Base-by-base conservation (phyloP, 2,797 vertebrate species). In the Amblyraja radiata region DNA sequence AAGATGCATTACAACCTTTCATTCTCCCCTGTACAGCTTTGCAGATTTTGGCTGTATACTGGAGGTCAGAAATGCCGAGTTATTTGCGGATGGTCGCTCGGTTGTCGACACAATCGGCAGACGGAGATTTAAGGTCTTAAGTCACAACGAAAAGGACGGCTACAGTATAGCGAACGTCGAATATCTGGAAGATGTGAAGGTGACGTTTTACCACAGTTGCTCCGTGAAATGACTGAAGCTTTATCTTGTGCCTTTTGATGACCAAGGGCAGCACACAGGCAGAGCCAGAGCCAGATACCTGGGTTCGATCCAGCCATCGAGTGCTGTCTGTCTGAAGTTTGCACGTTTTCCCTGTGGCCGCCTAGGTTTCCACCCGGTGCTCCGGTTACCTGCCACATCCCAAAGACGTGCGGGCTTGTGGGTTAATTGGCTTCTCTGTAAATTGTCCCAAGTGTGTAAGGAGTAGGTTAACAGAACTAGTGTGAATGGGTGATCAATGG, bases 111-210 rank as follows among this genome's bases (percentile, higher is more conserved):
- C 97, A 92, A 95, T 97, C 0, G 97, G 97, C 93, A 97, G 95
- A 94, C 96, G 97, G 93, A 96, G 97, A 86, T 97, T 97, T 95
- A 97, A 95, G 94, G 97, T 97, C 94, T 95, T 97, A 78, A 94
- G 94, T 93, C 97, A 97, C 94, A 95, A 96, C 94, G 97, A 97
- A 77, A 94, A 96, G 1, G 97, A 97, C 93, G 97, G 97, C 68
- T 97, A 97, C 93, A 97, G 97, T 71, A 97, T 96, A 25, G 97
- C 97, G 0, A 97, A 97, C 92, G 97, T 97, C 13, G 97, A 97
- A 94, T 97, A 97, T 93, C 96, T 97, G 58, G 97, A 97, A 94
- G 97, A 97, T 94, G 95, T 96, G 93, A 96, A 96, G 95, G 97
- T 97, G 94, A 93, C 94, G 39, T 23, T 92, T 76, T 74, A 11